Evolutionary conservation across 2,797 vertebrate genomes (phyloP).

Genomic region (Tarsius wallacei): DNA sequence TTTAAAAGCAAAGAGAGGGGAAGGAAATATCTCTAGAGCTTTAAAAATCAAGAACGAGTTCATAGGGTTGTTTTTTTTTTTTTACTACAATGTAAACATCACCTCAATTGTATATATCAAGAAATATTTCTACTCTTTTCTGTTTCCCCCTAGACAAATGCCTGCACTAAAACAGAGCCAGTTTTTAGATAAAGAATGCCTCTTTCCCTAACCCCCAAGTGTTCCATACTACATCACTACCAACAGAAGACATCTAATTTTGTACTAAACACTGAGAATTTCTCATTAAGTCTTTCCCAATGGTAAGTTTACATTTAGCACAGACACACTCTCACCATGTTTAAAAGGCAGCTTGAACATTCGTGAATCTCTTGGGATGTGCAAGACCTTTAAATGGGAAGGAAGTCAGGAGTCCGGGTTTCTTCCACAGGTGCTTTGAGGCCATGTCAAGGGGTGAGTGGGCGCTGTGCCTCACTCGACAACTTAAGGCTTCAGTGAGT

Average conservation of each 20-base stretch:
- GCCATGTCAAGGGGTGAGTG: too few species aligned
- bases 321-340: accelerated
- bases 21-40: neutral
- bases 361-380: neutral
- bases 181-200: neutral
- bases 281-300: neutral
- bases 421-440: neutral
- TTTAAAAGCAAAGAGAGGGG: neutral
- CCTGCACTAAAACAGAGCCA: neutral
- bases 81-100: neutral
- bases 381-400: accelerated
- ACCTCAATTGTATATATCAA: neutral
- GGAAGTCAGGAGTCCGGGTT: accelerated
- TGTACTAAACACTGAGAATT: neutral
- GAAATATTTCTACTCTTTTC: neutral
- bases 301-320: neutral
- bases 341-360: neutral
- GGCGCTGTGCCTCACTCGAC: neutral
- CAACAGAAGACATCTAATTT: accelerated
- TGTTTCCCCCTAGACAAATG: neutral
- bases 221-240: accelerated
- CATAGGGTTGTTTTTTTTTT: neutral
- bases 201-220: neutral
- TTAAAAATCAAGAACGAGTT: neutral
- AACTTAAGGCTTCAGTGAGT: neutral